Conservation (phyloP, 2,888 invertebrate genomes). For the Orthosia gothica region DNA sequence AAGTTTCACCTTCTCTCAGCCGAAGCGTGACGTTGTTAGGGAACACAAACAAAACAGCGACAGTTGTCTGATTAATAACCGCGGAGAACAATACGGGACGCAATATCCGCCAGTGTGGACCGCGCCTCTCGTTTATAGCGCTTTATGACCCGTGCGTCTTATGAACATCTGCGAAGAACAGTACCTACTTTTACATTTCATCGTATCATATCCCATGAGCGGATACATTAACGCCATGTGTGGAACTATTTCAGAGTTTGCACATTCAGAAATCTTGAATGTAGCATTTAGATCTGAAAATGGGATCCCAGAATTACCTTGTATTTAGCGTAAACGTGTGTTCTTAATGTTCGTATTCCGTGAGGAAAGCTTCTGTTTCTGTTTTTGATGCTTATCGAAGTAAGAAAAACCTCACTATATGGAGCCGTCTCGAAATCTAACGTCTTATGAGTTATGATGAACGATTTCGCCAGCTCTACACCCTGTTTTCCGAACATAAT, state of each 20-base stretch:
- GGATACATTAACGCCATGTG: slow-evolving; percentile 63
- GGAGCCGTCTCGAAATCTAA: background rate
- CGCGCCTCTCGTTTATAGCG: slow-evolving; percentile 69
- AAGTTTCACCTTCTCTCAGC: slow-evolving; percentile 63
- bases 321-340: slow-evolving; percentile 42
- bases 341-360: slow-evolving; percentile 42
- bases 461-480: background rate
- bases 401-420: background rate
- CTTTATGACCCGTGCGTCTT: slow-evolving; percentile 74
- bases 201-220: slow-evolving; percentile 40
- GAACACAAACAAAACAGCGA: slow-evolving; percentile 70
- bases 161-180: slow-evolving; percentile 65
- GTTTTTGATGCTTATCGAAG: background rate
- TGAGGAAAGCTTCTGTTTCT: slow-evolving; percentile 1
- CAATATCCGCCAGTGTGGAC: slow-evolving; percentile 80
- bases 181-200: slow-evolving; percentile 66
- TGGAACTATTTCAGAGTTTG: slow-evolving; percentile 52
- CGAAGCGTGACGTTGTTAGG: slow-evolving; percentile 70
- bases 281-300: slow-evolving; percentile 37
- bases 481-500: background rate
- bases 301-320: slow-evolving; percentile 41
- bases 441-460: background rate
- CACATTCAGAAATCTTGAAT: slow-evolving; percentile 19
- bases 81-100: slow-evolving; percentile 79
- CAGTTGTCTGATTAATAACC: slow-evolving; percentile 77